phyloP scores from a whole-genome alignment of 2,113 vertebrate species.

The Oncorhynchus nerka region DNA sequence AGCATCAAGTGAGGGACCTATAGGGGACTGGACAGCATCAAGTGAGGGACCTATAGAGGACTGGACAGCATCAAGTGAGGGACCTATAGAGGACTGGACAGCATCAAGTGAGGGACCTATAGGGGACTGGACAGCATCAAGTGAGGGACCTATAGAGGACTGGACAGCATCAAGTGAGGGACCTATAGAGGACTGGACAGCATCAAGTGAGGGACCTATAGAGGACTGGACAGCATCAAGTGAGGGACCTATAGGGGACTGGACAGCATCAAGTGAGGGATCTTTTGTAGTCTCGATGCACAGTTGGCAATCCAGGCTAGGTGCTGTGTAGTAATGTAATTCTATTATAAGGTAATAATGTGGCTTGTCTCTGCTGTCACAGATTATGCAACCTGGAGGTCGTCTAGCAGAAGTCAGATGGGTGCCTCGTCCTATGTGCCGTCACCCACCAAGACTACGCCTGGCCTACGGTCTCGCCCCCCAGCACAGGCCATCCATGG shows the following conservation, averaged over 20 bases:
- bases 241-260: no score
- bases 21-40: conserved; percentile 76
- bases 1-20: conserved; percentile 78
- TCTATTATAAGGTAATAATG: no score
- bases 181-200: conserved; percentile 73
- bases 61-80: conserved; percentile 82
- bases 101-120: conserved; percentile 79
- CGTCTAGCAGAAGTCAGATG: conserved; percentile 76
- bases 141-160: conserved; percentile 78
- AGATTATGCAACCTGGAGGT: conserved; percentile 88
- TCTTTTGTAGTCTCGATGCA: no score
- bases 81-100: conserved; percentile 72
- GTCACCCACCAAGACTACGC: conserved; percentile 76
- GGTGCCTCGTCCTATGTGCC: conserved; percentile 69
- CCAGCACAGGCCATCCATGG: conserved; percentile 80
- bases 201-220: conserved; percentile 76
- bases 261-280: no score
- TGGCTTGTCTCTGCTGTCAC: conserved; percentile 1
- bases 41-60: conserved; percentile 80
- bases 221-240: conserved; percentile 71
- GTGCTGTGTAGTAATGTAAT: no score
- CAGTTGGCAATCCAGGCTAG: no score
- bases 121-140: conserved; percentile 78
- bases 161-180: conserved; percentile 81
- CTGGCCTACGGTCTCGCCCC: conserved; percentile 70